phyloP scores from a whole-genome alignment of 2,113 vertebrate species.

The Tympanuchus pallidicinctus region DNA sequence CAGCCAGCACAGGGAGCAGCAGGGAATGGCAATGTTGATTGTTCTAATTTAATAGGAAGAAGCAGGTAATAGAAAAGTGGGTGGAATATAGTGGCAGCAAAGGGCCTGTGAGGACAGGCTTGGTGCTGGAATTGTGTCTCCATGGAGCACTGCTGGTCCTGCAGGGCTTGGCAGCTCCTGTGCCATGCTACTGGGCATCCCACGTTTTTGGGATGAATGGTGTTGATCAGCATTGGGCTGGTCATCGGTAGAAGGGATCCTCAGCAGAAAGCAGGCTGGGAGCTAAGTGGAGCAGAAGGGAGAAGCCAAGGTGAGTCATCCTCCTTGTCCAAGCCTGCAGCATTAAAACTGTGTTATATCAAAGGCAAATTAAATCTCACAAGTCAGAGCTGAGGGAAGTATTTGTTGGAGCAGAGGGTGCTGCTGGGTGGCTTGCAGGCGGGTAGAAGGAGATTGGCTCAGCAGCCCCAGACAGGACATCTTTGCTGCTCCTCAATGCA shows the following conservation, averaged over 20 bases:
- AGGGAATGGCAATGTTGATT: not conserved
- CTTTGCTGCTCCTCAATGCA: not conserved
- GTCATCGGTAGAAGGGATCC: not conserved
- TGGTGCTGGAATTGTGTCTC: not conserved
- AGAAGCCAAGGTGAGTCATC: constrained; percentile 22
- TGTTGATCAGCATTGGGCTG: not conserved
- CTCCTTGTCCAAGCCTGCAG: not conserved
- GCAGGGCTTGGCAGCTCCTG: not conserved
- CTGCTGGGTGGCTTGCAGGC: constrained; percentile 4
- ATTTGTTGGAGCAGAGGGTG: constrained; percentile 32
- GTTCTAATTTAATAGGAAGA: constrained; percentile 46
- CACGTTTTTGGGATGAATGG: not conserved
- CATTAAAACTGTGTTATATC: not conserved
- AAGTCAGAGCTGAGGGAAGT: constrained; percentile 6
- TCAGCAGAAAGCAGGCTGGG: not conserved
- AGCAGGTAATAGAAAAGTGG: constrained; percentile 16
- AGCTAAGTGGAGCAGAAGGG: not conserved
- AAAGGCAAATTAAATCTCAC: constrained; percentile 55
- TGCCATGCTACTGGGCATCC: not conserved
- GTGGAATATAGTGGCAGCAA: not conserved
- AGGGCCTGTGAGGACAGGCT: not conserved
- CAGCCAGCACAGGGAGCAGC: not conserved
- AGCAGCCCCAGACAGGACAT: not conserved
- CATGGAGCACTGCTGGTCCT: accelerated
- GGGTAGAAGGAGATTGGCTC: constrained; percentile 42